Evolutionary conservation across 2,797 vertebrate species (phyloP).

Genomic region (Varecia variegata): DNA sequence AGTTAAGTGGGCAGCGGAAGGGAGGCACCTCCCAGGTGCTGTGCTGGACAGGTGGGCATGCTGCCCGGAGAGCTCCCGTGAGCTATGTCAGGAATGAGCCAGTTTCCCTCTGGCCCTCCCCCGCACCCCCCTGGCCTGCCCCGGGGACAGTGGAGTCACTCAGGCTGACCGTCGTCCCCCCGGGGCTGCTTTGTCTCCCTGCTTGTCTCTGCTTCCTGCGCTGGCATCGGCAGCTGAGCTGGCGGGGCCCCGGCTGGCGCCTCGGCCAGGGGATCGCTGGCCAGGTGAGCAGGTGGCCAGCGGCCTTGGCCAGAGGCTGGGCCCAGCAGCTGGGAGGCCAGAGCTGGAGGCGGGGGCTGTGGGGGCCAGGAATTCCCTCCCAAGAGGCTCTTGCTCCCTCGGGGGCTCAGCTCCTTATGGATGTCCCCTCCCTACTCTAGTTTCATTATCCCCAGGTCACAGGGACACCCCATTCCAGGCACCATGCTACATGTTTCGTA

Average conservation of each 20-base stretch:
- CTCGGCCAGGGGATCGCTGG: neutral
- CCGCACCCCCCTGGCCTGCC: neutral
- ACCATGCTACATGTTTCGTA: neutral
- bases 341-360: neutral
- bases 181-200: slow-evolving; percentile 61
- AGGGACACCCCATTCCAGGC: neutral
- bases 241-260: slow-evolving; percentile 41
- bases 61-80: neutral
- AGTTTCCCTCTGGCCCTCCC: neutral
- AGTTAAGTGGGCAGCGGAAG: slow-evolving; percentile 37
- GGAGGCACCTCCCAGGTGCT: slow-evolving; percentile 59
- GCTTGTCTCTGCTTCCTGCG: slow-evolving; percentile 62
- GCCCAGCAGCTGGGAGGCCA: slow-evolving; percentile 56
- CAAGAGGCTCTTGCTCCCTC: neutral
- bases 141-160: slow-evolving; percentile 59
- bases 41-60: slow-evolving; percentile 61
- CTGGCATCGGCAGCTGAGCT: slow-evolving; percentile 34
- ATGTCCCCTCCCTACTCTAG: neutral
- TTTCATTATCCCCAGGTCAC: neutral
- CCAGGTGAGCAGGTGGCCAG: slow-evolving; percentile 76
- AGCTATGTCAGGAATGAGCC: slow-evolving; percentile 76
- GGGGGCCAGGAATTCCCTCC: neutral
- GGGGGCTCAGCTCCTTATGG: neutral
- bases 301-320: slow-evolving; percentile 7
- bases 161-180: slow-evolving; percentile 44